These are phyloP conservation scores for Branchinecta lynchi DNA, from an alignment of 1,140 invertebrate species.

Conservation along the genomic window DNA sequence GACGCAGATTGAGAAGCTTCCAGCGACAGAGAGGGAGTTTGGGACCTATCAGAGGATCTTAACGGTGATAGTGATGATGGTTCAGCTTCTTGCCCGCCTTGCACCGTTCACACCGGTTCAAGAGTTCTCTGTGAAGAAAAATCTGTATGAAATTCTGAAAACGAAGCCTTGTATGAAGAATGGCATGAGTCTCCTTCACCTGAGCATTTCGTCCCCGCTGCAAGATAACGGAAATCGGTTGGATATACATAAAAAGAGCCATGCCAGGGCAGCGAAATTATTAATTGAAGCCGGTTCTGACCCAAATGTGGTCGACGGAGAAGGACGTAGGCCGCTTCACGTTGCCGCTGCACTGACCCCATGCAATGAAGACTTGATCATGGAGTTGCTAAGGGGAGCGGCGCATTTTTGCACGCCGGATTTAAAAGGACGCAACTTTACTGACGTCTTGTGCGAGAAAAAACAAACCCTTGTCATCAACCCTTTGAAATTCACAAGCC, in stretches of 20 bases:
- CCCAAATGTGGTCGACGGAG: conserved; percentile 44
- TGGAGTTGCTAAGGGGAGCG: conserved; percentile 52
- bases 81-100: conserved; percentile 50
- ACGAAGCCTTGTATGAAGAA: conserved; percentile 50
- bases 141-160: conserved; percentile 49
- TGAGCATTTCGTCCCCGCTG: conserved; percentile 39
- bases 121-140: conserved; percentile 37
- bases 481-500: conserved; percentile 55
- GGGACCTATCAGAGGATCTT: conserved; percentile 63
- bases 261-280: conserved; percentile 34
- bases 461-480: conserved; percentile 50
- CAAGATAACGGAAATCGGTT: conserved; percentile 29
- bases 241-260: conserved; percentile 35
- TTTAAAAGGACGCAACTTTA: conserved; percentile 55
- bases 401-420: conserved; percentile 80
- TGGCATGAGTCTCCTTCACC: conserved; percentile 61
- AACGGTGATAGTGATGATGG: conserved; percentile 48
- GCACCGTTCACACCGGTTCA: conserved; percentile 30
- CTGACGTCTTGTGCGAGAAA: conserved; percentile 41
- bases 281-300: conserved; percentile 66
- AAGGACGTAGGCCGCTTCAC: conserved; percentile 67
- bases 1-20: conserved; percentile 28
- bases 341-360: conserved; percentile 45
- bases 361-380: conserved; percentile 38
- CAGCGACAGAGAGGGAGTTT: conserved; percentile 47